phyloP scores from a whole-genome alignment of 1,140 invertebrate genomes.

The Hyposmocoma kahamanoa region DNA sequence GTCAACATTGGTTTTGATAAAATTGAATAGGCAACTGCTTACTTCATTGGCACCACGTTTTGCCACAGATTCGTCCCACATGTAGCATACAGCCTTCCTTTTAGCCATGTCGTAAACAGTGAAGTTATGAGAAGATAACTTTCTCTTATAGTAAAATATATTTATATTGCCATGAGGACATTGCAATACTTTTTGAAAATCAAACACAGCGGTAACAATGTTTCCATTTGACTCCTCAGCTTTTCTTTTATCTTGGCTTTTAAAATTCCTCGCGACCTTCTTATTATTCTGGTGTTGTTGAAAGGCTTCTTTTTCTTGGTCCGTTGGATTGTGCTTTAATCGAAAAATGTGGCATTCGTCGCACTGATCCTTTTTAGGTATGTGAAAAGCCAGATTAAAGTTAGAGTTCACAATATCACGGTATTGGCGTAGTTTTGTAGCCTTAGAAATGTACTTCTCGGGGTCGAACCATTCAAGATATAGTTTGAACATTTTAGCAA shows the following conservation, averaged over 20 bases:
- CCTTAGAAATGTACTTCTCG: neutral
- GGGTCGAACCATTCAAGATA: constrained; percentile 6
- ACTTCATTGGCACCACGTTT: constrained; percentile 34
- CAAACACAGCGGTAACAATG: constrained; percentile 26
- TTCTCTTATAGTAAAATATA: no score
- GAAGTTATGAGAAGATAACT: no score
- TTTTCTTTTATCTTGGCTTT: constrained; percentile 16
- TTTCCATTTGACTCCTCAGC: constrained; percentile 15
- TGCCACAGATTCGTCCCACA: constrained; percentile 28
- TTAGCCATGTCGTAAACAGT: no score
- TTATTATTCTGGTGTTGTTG: constrained; percentile 10
- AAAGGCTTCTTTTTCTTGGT: constrained; percentile 6
- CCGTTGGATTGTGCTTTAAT: constrained; percentile 8
- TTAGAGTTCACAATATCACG: constrained; percentile 4
- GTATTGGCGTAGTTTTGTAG: constrained; percentile 2
- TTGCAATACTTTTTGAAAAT: constrained; percentile 33
- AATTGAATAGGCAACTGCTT: constrained; percentile 17
- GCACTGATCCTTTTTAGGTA: constrained; percentile 11
- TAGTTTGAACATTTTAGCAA: constrained; percentile 1
- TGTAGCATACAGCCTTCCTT: constrained; percentile 27
- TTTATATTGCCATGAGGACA: constrained; percentile 27
- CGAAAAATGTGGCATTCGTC: constrained; percentile 9
- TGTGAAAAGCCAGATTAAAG: constrained; percentile 8
- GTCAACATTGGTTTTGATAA: constrained; percentile 1
- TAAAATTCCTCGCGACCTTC: constrained; percentile 8